Evolutionary conservation across 2,113 vertebrate genomes (phyloP).

Genomic region (Apeltes quadracus): DNA sequence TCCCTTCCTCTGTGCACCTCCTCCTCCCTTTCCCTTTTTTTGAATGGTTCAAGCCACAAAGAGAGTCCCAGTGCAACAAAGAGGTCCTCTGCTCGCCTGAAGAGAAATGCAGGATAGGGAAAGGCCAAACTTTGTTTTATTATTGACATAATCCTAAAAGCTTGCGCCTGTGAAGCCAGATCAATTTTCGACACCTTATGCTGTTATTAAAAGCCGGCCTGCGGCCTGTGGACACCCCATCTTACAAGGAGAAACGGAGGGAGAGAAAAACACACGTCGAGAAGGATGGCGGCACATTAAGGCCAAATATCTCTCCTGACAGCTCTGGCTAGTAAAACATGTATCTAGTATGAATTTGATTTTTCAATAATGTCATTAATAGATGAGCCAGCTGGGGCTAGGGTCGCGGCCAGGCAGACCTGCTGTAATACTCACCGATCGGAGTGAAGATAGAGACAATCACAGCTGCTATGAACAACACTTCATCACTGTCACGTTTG

Average conservation of each 20-base stretch:
- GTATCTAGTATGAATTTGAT: conserved; percentile 78
- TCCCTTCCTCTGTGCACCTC: conserved; percentile 27
- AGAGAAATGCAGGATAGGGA: conserved; percentile 63
- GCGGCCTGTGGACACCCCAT: conserved; percentile 60
- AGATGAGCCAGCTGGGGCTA: conserved; percentile 75
- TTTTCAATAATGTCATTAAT: conserved; percentile 84
- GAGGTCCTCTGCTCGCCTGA: conserved; percentile 67
- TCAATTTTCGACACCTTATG: conserved; percentile 81
- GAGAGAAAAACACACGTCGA: conserved; percentile 44
- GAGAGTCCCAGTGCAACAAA: conserved; percentile 58
- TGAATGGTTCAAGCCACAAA: conserved; percentile 59
- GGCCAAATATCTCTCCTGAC: conserved; percentile 24
- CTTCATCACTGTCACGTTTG: conserved; percentile 88
- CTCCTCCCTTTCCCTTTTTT: conserved; percentile 41
- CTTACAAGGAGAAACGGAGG: conserved; percentile 53
- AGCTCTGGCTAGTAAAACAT: conserved; percentile 66
- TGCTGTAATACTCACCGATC: conserved; percentile 78
- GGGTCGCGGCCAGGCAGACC: conserved; percentile 61
- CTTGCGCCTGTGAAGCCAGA: conserved; percentile 74
- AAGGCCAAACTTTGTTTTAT: conserved; percentile 76
- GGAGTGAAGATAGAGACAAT: conserved; percentile 86
- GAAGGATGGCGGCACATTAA: conserved; percentile 43
- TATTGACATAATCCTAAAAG: conserved; percentile 81
- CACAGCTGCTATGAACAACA: conserved; percentile 89
- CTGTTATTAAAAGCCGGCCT: conserved; percentile 81